Conservation (phyloP, 2,113 vertebrate genomes). For the Siniperca chuatsi region DNA sequence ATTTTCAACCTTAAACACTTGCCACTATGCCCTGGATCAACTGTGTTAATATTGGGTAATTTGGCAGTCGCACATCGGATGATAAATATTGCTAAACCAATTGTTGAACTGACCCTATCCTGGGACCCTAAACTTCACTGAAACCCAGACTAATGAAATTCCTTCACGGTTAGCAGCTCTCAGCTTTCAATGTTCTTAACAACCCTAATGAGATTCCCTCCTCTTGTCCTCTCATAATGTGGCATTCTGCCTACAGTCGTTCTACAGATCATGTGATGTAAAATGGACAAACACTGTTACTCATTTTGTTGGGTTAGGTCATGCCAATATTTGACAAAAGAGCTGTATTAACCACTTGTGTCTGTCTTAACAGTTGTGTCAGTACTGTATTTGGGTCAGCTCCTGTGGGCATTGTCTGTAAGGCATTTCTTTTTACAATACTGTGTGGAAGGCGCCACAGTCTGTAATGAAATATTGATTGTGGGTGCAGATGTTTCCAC, state of each 20-base stretch:
- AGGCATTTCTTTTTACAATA: slow-evolving; percentile 23
- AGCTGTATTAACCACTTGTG: slow-evolving; percentile 20
- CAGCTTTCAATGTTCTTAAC: slow-evolving; percentile 33
- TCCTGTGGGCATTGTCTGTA: slow-evolving; percentile 34
- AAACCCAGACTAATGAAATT: slow-evolving; percentile 36
- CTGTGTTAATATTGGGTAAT: neutral
- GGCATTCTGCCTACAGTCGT: neutral
- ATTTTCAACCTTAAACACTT: neutral
- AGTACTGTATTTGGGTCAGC: slow-evolving; percentile 56
- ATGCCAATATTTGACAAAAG: slow-evolving; percentile 26
- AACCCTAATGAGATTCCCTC: slow-evolving; percentile 42
- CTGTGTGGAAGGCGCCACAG: slow-evolving; percentile 26
- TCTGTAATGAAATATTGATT: slow-evolving; percentile 74
- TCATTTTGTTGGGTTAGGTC: slow-evolving; percentile 18
- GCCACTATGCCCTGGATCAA: neutral
- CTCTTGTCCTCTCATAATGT: slow-evolving; percentile 1
- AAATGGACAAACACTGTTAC: slow-evolving; percentile 19
- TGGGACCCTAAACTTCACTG: neutral
- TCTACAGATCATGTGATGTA: slow-evolving; percentile 15
- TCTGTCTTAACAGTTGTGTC: slow-evolving; percentile 25
- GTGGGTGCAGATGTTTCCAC: slow-evolving; percentile 63
- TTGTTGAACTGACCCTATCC: neutral
- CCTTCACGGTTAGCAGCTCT: slow-evolving; percentile 29
- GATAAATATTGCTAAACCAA: slow-evolving; percentile 3
- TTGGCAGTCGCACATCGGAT: neutral